phyloP scores from a whole-genome alignment of 2,797 vertebrate species.

The Mus minutoides region DNA sequence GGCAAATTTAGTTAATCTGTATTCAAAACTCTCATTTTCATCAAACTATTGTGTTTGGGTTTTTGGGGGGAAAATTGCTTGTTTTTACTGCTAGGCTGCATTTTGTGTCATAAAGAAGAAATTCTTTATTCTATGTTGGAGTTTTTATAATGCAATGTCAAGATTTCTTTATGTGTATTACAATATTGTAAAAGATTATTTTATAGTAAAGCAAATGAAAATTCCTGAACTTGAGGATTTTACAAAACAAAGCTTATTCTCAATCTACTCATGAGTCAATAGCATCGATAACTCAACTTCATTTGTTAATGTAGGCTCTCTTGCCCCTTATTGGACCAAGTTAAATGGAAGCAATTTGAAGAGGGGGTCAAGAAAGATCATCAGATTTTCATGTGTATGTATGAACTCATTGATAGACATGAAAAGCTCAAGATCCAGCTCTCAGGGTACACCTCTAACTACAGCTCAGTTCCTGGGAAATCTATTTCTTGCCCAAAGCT shows the following conservation, averaged over 20 bases:
- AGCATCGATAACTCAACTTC: background rate
- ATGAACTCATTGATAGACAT: background rate
- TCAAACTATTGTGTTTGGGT: constrained; percentile 66
- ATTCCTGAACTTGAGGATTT: background rate
- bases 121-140: constrained; percentile 89
- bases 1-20: constrained; percentile 83
- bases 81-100: constrained; percentile 90
- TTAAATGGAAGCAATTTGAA: background rate
- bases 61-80: constrained; percentile 70
- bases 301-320: background rate
- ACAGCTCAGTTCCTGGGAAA: no score
- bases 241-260: background rate
- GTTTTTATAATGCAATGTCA: constrained; percentile 91
- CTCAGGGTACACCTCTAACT: background rate
- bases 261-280: background rate
- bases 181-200: constrained; percentile 94
- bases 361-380: background rate
- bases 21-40: constrained; percentile 78
- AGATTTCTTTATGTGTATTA: constrained; percentile 93
- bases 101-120: constrained; percentile 89
- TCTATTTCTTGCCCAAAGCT: background rate
- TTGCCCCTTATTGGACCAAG: background rate
- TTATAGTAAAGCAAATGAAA: constrained; percentile 76
- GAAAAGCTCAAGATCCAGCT: background rate
- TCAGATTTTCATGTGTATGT: background rate